phyloP scores from a whole-genome alignment of 2,113 vertebrate genomes.

The Cinclus mexicanus region DNA sequence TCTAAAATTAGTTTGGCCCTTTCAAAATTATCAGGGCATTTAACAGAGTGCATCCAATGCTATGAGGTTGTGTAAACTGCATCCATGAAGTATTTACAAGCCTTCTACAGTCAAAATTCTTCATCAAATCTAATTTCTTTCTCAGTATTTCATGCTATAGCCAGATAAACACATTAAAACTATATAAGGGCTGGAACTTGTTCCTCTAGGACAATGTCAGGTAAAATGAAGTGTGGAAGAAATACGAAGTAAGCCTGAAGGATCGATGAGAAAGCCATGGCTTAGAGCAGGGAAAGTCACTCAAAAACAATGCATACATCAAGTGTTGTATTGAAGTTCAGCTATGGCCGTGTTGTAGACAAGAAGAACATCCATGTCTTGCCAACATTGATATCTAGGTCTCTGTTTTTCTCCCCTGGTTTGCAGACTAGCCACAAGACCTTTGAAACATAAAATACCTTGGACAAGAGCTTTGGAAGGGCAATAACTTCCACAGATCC shows the following conservation, averaged over 20 bases:
- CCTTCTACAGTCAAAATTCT: background rate
- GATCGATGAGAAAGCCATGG: accelerated
- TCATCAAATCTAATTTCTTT: background rate
- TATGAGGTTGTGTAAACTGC: background rate
- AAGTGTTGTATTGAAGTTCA: background rate
- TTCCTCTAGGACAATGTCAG: background rate
- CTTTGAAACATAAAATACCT: background rate
- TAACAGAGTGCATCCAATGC: background rate
- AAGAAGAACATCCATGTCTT: background rate
- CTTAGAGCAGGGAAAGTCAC: background rate
- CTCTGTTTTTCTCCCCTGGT: background rate
- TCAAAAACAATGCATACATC: background rate
- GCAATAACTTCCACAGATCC: background rate
- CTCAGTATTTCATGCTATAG: background rate
- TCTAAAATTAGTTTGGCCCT: background rate
- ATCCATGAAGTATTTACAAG: background rate
- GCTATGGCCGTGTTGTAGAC: background rate
- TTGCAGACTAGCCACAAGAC: background rate
- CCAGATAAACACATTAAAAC: background rate
- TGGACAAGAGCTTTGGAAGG: background rate
- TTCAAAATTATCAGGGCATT: background rate
- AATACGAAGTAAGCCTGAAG: background rate
- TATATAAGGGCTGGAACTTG: background rate
- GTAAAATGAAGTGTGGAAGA: background rate
- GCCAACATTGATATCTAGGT: background rate